Evolutionary conservation across 2,797 vertebrate species (phyloP).

Genomic region (Cynodonichthys magdalenae): DNA sequence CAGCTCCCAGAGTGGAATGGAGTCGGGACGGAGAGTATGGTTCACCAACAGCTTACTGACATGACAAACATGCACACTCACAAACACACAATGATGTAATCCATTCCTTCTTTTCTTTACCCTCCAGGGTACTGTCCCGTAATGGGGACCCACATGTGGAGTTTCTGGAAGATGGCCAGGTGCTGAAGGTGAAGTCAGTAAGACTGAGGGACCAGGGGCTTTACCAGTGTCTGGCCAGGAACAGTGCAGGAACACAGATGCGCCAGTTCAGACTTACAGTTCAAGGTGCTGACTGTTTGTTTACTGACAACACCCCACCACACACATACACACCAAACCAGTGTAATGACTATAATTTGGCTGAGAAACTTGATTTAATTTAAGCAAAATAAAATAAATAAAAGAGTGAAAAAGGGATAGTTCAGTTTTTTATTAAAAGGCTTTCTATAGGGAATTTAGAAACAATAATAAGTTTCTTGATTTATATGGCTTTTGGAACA

Average conservation of each 20-base stretch:
- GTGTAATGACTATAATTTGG: not conserved
- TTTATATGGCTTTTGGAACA: no score
- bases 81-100: not conserved
- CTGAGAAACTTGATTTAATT: not conserved
- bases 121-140: slow-evolving; percentile 79
- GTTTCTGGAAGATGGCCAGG: slow-evolving; percentile 82
- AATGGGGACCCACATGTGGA: slow-evolving; percentile 80
- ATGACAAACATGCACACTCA: slow-evolving; percentile 12
- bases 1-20: slow-evolving; percentile 87
- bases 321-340: slow-evolving; percentile 9
- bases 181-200: slow-evolving; percentile 80
- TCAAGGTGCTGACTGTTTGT: slow-evolving; percentile 67
- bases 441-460: no score
- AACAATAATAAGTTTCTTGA: no score
- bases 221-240: slow-evolving; percentile 89
- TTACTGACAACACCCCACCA: slow-evolving; percentile 9
- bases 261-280: slow-evolving; percentile 85
- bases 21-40: slow-evolving; percentile 89
- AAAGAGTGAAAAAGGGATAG: not conserved
- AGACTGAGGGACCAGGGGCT: slow-evolving; percentile 84
- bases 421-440: no score
- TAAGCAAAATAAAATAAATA: not conserved
- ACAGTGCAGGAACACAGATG: slow-evolving; percentile 86
- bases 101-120: slow-evolving; percentile 4
- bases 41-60: not conserved